phyloP scores from a whole-genome alignment of 1,140 invertebrate genomes.

The Grapholita molesta region DNA sequence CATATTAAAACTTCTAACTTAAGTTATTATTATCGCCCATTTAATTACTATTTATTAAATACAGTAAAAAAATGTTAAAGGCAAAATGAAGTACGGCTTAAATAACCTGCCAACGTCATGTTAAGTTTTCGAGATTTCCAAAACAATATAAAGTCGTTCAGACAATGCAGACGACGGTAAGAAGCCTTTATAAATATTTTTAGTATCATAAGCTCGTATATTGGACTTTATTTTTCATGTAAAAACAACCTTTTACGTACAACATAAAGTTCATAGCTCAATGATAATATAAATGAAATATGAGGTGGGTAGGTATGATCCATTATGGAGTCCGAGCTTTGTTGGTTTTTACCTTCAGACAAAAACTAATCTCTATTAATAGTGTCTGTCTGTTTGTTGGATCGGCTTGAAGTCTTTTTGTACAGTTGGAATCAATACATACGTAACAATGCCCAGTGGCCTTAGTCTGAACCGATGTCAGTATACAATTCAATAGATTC shows the following conservation, averaged over 20 bases:
- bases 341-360: neutral
- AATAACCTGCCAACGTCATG: conserved; percentile 4
- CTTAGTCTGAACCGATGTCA: no score
- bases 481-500: no score
- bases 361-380: conserved; percentile 6
- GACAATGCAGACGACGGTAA: neutral
- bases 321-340: neutral
- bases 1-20: no score
- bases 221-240: neutral
- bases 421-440: neutral
- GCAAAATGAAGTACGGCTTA: neutral
- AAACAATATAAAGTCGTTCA: neutral
- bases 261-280: neutral
- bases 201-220: neutral
- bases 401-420: neutral
- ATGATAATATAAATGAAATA: neutral
- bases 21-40: no score
- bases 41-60: no score
- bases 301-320: neutral
- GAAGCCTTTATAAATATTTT: neutral
- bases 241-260: neutral
- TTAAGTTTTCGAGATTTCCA: neutral
- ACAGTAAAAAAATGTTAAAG: neutral
- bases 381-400: conserved; percentile 2
- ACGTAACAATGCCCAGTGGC: neutral